Evolutionary conservation across 2,797 vertebrate genomes (phyloP).

Genomic region (Chelidonichthys spinosus): DNA sequence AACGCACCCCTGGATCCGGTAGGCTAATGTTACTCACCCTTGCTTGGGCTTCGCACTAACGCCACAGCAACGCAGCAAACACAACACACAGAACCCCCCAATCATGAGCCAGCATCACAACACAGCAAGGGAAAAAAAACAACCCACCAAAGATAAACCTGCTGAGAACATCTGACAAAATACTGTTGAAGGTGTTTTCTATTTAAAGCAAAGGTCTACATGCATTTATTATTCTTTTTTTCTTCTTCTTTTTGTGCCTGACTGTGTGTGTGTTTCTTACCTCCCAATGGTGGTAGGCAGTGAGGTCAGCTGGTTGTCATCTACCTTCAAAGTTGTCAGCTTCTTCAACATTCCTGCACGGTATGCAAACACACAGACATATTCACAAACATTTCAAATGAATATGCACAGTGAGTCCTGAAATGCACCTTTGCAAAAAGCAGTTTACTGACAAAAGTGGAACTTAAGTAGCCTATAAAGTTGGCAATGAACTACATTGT

Average conservation of each 20-base stretch:
- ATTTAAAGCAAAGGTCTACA: constrained; percentile 28
- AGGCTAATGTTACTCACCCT: constrained; percentile 87
- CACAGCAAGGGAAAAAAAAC: constrained; percentile 65
- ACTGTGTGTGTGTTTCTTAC: constrained; percentile 82
- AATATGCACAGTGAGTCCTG: not conserved
- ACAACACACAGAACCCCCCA: constrained; percentile 88
- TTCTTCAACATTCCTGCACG: constrained; percentile 95
- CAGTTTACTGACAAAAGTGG: not conserved
- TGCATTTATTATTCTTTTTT: not conserved
- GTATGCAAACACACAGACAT: constrained; percentile 26
- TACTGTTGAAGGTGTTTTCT: constrained; percentile 20
- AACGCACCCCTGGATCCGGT: constrained; percentile 74
- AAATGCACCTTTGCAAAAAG: not conserved
- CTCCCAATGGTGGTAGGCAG: constrained; percentile 97
- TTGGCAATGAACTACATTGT: not conserved
- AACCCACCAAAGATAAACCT: constrained; percentile 56
- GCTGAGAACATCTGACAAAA: constrained; percentile 37
- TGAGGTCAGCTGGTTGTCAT: constrained; percentile 98
- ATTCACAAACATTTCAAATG: not conserved
- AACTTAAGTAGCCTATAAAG: not conserved
- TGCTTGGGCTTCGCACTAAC: constrained; percentile 88
- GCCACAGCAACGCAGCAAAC: constrained; percentile 86
- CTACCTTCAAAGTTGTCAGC: constrained; percentile 96
- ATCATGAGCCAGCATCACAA: constrained; percentile 77
- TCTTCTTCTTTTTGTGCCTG: constrained; percentile 11